These are phyloP conservation scores for Microcebus tavaratra DNA, from an alignment of 2,113 vertebrate genomes.

Conservation along the genomic window DNA sequence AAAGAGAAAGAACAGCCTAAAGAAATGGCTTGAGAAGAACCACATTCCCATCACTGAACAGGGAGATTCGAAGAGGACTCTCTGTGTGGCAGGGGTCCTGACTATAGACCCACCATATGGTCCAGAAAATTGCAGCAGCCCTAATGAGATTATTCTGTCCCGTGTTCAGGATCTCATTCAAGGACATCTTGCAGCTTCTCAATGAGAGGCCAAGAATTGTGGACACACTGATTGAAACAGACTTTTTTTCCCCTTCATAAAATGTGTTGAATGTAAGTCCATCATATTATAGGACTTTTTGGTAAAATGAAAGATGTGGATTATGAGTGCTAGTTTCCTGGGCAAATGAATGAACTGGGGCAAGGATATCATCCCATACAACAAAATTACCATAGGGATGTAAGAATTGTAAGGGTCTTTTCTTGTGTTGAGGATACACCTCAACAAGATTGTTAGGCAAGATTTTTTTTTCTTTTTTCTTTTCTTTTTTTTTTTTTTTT, in stretches of 20 bases:
- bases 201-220: background rate
- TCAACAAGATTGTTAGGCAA: background rate
- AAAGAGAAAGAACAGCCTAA: constrained; percentile 81
- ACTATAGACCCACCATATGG: constrained; percentile 91
- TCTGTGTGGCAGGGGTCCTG: constrained; percentile 90
- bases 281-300: background rate
- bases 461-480: background rate
- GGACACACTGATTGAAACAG: background rate
- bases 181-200: constrained; percentile 76
- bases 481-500: no score
- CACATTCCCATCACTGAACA: constrained; percentile 90
- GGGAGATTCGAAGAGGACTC: constrained; percentile 80
- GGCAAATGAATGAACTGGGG: background rate
- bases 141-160: constrained; percentile 94
- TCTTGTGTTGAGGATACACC: background rate
- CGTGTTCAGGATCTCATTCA: constrained; percentile 91
- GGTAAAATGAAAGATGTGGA: constrained; percentile 1
- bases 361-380: no score
- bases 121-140: constrained; percentile 91
- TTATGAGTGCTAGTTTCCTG: background rate
- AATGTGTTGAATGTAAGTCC: background rate
- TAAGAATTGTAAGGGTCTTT: background rate
- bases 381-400: background rate
- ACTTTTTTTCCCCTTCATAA: constrained; percentile 28
- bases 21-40: constrained; percentile 92